A percentile compares a stretch with the other conserved stretches of the same genome.
Evolutionary conservation across 2,113 vertebrate species (phyloP).

Genomic region (Brachypodius melanocephalos): DNA sequence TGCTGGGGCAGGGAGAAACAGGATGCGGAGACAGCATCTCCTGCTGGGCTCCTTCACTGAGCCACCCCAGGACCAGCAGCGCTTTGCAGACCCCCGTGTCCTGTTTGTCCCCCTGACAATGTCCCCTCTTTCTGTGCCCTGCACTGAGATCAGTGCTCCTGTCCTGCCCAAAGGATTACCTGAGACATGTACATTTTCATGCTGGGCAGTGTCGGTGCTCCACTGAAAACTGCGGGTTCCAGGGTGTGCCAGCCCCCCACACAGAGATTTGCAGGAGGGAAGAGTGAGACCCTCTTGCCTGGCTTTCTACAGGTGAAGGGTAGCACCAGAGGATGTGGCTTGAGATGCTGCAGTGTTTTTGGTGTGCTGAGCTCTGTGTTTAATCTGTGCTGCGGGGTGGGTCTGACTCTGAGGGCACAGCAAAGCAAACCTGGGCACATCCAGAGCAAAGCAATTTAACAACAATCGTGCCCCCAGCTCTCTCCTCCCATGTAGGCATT

Average conservation of each 20-base stretch:
- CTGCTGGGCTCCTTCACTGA: neutral
- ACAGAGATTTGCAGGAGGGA: neutral
- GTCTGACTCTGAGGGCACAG: neutral
- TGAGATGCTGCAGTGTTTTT: neutral
- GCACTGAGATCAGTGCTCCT: neutral
- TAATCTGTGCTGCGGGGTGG: neutral
- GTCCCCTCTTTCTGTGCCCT: rapidly evolving
- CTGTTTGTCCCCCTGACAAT: neutral
- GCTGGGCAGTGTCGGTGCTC: neutral
- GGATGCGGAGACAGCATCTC: neutral
- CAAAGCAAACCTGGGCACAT: neutral
- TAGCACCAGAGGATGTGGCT: conserved; percentile 15
- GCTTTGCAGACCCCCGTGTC: neutral
- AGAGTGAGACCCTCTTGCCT: neutral
- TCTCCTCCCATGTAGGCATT: neutral
- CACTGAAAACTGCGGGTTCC: neutral
- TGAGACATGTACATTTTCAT: neutral
- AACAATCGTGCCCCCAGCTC: rapidly evolving
- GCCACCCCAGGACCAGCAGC: neutral
- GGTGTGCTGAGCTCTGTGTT: neutral
- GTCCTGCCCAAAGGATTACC: neutral
- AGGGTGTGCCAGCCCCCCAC: rapidly evolving
- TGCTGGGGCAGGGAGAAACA: rapidly evolving
- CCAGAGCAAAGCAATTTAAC: neutral
- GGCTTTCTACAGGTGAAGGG: neutral